Percentiles rank a stretch among this genome's conserved stretches.
Conservation (phyloP, 2,113 vertebrate species). For the Lepus europaeus region DNA sequence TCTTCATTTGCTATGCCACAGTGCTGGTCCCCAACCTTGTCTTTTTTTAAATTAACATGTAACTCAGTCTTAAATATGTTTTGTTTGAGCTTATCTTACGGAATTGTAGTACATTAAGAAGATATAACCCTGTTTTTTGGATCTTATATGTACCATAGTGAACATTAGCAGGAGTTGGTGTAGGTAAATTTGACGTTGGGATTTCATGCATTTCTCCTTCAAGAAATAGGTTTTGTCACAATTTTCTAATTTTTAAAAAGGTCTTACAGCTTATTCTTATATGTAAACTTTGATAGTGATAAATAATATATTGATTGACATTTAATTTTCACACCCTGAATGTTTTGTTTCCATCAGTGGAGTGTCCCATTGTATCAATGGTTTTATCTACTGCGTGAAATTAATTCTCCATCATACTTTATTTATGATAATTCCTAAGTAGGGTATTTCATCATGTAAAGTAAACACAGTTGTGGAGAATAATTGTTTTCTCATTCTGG, state of each 20-base stretch:
- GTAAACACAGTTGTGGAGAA: not conserved
- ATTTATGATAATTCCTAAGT: not conserved
- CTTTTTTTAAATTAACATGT: not conserved
- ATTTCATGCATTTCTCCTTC: not conserved
- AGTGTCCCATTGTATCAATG: not conserved
- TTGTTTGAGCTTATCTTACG: slow-evolving; percentile 38
- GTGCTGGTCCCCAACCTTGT: not conserved
- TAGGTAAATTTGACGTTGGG: slow-evolving; percentile 10
- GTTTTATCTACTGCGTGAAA: not conserved
- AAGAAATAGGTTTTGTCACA: slow-evolving; percentile 15
- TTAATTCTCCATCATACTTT: not conserved
- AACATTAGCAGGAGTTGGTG: not conserved
- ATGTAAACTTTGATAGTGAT: not conserved
- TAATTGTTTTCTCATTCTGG: slow-evolving; percentile 35
- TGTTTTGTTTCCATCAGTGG: not conserved
- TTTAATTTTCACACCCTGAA: not conserved
- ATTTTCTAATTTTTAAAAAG: not conserved
- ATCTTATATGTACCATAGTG: not conserved
- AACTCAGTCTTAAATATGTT: not conserved
- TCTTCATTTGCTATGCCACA: too few relatives aligned
- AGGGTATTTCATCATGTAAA: not conserved
- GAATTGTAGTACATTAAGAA: not conserved
- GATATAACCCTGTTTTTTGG: not conserved
- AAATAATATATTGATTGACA: not conserved
- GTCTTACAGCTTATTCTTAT: not conserved